Conservation (phyloP, 2,797 vertebrate genomes). For the Forpus xanthops region DNA sequence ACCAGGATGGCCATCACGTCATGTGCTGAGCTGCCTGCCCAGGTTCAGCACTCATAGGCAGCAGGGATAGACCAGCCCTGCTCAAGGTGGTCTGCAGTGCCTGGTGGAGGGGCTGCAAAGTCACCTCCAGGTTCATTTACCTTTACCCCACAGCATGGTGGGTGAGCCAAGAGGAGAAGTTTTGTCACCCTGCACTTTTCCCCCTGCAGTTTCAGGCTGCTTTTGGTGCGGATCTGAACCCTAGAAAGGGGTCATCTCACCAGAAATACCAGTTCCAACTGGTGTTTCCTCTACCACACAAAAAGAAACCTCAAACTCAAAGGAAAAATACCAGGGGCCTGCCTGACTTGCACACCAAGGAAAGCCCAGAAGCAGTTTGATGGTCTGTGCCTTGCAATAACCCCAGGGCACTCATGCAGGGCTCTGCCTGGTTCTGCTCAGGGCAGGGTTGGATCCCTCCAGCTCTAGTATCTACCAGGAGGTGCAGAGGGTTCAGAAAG, state of each 20-base stretch:
- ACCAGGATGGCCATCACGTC: accelerated
- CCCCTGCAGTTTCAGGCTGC: not conserved
- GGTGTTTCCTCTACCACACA: accelerated
- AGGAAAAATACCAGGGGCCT: not conserved
- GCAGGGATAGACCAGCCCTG: not conserved
- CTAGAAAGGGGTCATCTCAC: not conserved
- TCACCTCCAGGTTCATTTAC: not conserved
- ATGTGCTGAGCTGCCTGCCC: not conserved
- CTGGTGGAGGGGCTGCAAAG: not conserved
- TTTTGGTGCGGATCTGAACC: not conserved
- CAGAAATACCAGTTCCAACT: not conserved
- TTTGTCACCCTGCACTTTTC: not conserved
- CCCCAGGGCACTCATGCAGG: accelerated
- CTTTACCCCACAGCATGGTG: accelerated
- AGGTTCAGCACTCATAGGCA: accelerated
- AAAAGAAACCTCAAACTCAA: not conserved
- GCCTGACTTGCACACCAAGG: not conserved
- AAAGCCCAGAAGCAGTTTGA: not conserved
- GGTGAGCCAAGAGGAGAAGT: not conserved
- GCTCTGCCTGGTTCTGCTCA: not conserved
- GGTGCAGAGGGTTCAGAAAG: not conserved
- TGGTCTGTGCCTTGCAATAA: accelerated
- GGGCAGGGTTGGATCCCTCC: not conserved
- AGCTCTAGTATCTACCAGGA: not conserved
- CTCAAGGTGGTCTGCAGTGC: not conserved